Base-by-base conservation (phyloP, 2,888 invertebrate genomes). In the Brachyopa scutellaris region DNA sequence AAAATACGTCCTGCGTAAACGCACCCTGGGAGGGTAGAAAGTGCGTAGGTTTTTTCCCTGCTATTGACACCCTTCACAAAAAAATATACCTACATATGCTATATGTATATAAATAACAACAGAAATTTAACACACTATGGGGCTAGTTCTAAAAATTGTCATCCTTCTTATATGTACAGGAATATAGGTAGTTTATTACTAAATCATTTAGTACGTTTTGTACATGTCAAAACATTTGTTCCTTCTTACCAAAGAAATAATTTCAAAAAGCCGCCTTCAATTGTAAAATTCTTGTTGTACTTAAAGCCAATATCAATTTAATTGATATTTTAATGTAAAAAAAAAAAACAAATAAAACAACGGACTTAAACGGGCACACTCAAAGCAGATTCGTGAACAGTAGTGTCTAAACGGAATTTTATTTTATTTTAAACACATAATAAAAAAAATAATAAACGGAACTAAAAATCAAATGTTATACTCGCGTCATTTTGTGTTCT, bases 1-100 rank as follows among this genome's bases (percentile, higher is more conserved):
- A 69, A 82, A 77, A 33, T 82, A 70, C 70, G 82, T 82, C 82
- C 61, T 82, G 82, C 82, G 82, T 82, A 77, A 72, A 82, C 77
- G 77, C 82, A 72, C 70, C 76, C 66, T 64, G 66, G 77, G 77
- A 82, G 76, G 77, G 82, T 82, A 49, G 61, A 72, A 77, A 69
- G 51, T 66, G 69, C 59, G 74, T 74, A 74, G 9, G 26, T 57
- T 55, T 51, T 66, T 26, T 40, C 57, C 47, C 17, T 47, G 45
- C 55, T 55, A 55, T 47, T 26, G 67, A 47, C 55, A 67, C 79
- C 59, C 66, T 59, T 64, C 11, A 19, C 40, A 77, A 70, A 38
- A 69, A 45, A 15, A 45, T 13, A 21, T 47, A 53, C 31, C 29
- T 9, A 8, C 3, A 13, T 4, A 29, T 8, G 5, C 9, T 36